Conservation (phyloP, 1,140 invertebrate species). For the Cydia pomonella region DNA sequence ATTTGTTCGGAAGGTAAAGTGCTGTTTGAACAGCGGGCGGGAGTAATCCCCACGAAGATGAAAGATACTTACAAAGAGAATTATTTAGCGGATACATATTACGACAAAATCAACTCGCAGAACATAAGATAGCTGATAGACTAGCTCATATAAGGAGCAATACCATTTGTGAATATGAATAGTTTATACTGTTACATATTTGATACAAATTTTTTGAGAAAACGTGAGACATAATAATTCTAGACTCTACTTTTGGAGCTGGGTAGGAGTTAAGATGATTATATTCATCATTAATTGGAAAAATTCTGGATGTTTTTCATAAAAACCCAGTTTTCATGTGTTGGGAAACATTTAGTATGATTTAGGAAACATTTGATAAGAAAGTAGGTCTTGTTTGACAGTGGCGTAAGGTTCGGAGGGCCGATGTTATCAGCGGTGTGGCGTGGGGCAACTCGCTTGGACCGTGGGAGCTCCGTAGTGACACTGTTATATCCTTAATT, state of each 20-base stretch:
- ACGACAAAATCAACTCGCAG: too few relatives aligned
- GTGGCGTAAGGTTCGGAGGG: neutral
- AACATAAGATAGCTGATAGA: too few relatives aligned
- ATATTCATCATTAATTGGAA: too few relatives aligned
- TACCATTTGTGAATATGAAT: too few relatives aligned
- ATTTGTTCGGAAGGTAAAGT: constrained; percentile 1
- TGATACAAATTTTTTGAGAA: neutral
- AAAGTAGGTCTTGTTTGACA: constrained; percentile 27
- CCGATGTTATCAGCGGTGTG: constrained; percentile 11
- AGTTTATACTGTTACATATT: too few relatives aligned
- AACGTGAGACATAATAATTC: neutral
- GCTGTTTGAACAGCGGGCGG: neutral
- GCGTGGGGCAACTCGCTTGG: neutral
- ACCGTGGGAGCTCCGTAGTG: constrained; percentile 14
- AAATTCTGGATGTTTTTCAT: too few relatives aligned
- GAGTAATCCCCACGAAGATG: neutral
- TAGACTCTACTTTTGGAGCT: neutral
- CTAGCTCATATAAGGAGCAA: too few relatives aligned
- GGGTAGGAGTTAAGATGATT: neutral
- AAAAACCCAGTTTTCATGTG: neutral
- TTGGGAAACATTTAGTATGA: neutral
- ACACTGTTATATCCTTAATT: neutral
- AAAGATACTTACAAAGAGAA: too few relatives aligned
- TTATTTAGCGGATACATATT: too few relatives aligned
- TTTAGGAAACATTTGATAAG: constrained; percentile 12